These are phyloP conservation scores for Varroa destructor DNA, from an alignment of 1,140 invertebrate species.

Conservation along the genomic window DNA sequence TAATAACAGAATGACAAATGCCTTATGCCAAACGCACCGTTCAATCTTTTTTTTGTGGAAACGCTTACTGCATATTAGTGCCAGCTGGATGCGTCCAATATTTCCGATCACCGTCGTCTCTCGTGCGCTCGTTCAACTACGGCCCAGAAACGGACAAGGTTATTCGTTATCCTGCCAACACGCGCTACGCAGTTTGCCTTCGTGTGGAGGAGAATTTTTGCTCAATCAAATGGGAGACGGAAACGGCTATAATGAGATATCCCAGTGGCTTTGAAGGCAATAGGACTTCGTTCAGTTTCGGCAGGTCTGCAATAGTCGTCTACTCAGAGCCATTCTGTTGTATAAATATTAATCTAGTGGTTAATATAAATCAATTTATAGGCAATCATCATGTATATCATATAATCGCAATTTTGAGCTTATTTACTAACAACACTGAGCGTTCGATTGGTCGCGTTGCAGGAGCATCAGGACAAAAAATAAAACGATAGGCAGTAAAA, in stretches of 20 bases:
- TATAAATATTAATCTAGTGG: background rate
- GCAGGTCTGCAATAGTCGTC: background rate
- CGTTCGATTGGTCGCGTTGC: background rate
- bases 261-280: too few relatives aligned
- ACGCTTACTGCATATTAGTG: constrained; percentile 29
- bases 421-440: background rate
- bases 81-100: constrained; percentile 37
- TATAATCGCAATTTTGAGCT: background rate
- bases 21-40: too few relatives aligned
- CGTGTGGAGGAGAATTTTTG: constrained; percentile 72
- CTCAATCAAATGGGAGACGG: constrained; percentile 48
- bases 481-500: too few relatives aligned
- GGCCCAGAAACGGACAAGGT: constrained; percentile 43
- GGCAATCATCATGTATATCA: background rate
- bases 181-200: constrained; percentile 72
- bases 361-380: background rate
- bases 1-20: too few relatives aligned
- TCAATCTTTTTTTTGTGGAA: too few relatives aligned
- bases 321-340: background rate
- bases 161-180: constrained; percentile 61
- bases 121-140: constrained; percentile 51
- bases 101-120: constrained; percentile 34
- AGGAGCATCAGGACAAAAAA: too few relatives aligned
- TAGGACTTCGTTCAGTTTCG: constrained; percentile 9
- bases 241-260: constrained; percentile 12